phyloP scores from a whole-genome alignment of 2,797 vertebrate species.

The Xenentodon cancila region DNA sequence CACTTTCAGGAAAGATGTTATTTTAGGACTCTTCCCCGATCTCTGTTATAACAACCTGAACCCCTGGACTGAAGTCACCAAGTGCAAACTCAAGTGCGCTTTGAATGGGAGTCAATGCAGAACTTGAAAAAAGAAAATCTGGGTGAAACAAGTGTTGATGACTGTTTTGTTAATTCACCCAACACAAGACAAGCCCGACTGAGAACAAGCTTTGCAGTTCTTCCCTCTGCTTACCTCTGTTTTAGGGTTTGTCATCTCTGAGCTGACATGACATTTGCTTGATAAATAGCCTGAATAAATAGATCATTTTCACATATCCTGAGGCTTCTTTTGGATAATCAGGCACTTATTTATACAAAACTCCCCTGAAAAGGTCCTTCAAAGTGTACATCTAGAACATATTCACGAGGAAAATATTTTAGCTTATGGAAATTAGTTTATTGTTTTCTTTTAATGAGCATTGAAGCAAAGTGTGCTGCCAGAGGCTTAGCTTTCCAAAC shows the following conservation, averaged over 20 bases:
- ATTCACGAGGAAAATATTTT: no score
- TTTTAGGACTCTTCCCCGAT: no score
- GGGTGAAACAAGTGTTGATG: not conserved
- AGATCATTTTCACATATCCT: no score
- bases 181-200: not conserved
- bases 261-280: not conserved
- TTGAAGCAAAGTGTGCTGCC: conserved; percentile 38
- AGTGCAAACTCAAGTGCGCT: no score
- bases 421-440: not conserved
- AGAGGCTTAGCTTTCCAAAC: conserved; percentile 57
- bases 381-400: not conserved
- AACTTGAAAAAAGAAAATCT: not conserved
- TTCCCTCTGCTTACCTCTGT: not conserved
- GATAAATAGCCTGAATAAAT: no score
- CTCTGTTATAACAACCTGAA: no score
- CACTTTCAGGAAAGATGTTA: no score
- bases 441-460: conserved; percentile 62
- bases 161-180: not conserved
- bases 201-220: not conserved
- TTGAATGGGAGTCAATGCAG: not conserved
- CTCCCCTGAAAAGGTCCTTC: conserved; percentile 9
- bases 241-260: not conserved
- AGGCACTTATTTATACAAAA: not conserved
- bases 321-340: no score
- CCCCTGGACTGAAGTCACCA: no score